Conservation (phyloP, 2,797 vertebrate species). For the Coreius guichenoti region DNA sequence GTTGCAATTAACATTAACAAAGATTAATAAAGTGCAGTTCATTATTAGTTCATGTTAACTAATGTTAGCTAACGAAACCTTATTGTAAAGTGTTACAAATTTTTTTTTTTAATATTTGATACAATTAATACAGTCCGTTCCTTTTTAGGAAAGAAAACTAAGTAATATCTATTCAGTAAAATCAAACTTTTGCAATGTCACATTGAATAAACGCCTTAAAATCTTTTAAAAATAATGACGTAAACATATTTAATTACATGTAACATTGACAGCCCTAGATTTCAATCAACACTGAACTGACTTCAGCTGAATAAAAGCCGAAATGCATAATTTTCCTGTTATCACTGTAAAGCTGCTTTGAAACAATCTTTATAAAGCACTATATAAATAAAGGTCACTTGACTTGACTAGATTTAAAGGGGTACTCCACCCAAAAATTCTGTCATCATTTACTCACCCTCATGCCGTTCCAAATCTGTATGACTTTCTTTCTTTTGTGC, state of each 20-base stretch:
- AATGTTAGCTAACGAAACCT: no score
- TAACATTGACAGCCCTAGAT: neutral
- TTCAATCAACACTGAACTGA: no score
- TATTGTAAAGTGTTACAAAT: no score
- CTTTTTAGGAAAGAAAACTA: neutral
- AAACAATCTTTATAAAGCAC: no score
- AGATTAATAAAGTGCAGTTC: no score
- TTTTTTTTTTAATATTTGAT: neutral
- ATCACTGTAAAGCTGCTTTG: no score
- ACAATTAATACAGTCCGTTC: neutral
- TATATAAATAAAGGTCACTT: no score
- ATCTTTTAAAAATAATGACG: neutral
- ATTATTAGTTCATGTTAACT: no score
- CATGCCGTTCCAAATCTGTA: neutral
- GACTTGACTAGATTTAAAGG: neutral
- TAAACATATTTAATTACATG: neutral
- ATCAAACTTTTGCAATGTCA: neutral
- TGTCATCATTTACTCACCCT: neutral
- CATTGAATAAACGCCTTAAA: neutral
- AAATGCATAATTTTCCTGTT: no score
- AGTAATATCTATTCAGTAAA: neutral
- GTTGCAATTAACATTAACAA: no score
- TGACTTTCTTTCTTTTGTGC: no score
- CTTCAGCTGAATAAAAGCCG: no score
- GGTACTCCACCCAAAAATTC: neutral